Percentiles rank a stretch among this genome's conserved stretches.
Conservation (phyloP, 2,888 invertebrate genomes). For the Thumatha senex region DNA sequence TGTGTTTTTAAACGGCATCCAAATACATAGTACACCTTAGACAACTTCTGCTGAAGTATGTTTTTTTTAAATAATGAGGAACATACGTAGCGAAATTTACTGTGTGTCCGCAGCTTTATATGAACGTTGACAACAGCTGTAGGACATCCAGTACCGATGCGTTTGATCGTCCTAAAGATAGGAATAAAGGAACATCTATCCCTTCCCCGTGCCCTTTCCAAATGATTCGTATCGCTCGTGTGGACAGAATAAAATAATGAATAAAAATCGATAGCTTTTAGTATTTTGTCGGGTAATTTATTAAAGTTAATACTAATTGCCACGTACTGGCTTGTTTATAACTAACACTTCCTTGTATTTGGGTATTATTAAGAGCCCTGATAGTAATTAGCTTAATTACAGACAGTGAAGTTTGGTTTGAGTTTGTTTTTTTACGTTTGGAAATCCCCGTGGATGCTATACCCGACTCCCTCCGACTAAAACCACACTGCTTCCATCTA, state of each 20-base stretch:
- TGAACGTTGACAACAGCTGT: constrained; percentile 25
- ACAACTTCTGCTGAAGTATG: no score
- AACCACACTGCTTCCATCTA: no score
- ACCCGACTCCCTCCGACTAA: no score
- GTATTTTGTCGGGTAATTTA: constrained; percentile 10
- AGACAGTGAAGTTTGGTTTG: background rate
- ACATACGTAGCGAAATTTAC: background rate
- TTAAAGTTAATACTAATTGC: constrained; percentile 1
- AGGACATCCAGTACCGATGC: constrained; percentile 12
- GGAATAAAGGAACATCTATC: constrained; percentile 12
- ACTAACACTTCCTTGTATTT: background rate
- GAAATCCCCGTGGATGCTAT: no score
- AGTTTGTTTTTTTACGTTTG: no score
- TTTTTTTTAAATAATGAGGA: no score
- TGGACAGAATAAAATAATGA: constrained; percentile 18
- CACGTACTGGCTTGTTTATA: no score
- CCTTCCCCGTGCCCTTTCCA: constrained; percentile 7
- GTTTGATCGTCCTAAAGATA: constrained; percentile 29
- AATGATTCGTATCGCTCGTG: constrained; percentile 12
- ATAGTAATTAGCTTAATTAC: no score
- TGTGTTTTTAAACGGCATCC: no score
- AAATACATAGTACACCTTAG: no score
- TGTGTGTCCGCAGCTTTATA: constrained; percentile 3
- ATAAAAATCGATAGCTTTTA: constrained; percentile 11
- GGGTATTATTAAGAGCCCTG: background rate